phyloP scores from a whole-genome alignment of 2,797 vertebrate species.

The Lutjanus argentimaculatus region DNA sequence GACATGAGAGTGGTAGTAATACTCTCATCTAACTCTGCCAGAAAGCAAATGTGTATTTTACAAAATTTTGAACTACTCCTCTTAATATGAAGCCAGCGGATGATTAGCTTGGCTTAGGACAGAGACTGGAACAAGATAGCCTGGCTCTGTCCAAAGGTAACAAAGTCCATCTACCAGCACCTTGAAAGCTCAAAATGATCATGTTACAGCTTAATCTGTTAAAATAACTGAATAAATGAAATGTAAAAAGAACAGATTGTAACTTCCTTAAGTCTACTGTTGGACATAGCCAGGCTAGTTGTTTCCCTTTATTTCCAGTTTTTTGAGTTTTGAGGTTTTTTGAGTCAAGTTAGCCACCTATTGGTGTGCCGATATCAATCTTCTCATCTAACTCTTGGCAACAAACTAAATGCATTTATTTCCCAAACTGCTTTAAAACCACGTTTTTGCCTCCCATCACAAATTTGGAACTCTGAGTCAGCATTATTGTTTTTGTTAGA shows the following conservation, averaged over 20 bases:
- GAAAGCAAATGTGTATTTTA: not conserved
- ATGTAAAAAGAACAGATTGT: not conserved
- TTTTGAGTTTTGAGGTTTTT: no score
- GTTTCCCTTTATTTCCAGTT: not conserved
- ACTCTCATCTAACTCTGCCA: not conserved
- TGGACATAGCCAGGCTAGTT: not conserved
- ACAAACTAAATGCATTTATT: not conserved
- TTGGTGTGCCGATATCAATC: not conserved
- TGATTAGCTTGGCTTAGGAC: not conserved
- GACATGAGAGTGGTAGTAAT: not conserved
- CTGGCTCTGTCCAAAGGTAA: no score
- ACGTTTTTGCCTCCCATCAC: conserved; percentile 1
- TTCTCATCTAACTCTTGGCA: conserved; percentile 19
- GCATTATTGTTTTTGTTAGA: conserved; percentile 26
- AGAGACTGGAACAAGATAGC: not conserved
- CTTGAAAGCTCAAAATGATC: not conserved
- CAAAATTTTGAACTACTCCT: not conserved
- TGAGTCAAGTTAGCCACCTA: no score
- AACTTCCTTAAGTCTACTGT: not conserved
- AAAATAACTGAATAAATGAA: not conserved
- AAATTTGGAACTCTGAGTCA: conserved; percentile 30
- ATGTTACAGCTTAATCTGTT: no score
- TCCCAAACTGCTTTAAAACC: conserved; percentile 21
- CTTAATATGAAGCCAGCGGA: not conserved
- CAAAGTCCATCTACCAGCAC: no score